These are phyloP conservation scores for Stenodera caucasica DNA, from an alignment of 2,888 invertebrate species.

Conservation along the genomic window DNA sequence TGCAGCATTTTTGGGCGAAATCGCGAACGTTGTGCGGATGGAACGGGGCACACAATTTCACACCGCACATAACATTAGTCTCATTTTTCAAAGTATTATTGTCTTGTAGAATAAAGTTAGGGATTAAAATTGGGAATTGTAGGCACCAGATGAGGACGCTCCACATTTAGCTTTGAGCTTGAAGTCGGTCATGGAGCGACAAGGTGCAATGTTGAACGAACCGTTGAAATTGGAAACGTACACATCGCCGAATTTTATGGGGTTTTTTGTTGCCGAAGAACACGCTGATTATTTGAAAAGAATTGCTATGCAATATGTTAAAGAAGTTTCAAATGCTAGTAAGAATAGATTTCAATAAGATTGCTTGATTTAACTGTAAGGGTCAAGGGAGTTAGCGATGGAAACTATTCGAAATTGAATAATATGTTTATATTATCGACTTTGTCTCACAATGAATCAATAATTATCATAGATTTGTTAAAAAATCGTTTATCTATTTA, in stretches of 20 bases:
- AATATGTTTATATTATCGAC: too few species aligned
- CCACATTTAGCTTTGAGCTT: slow-evolving; percentile 70
- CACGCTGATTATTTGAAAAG: slow-evolving; percentile 80
- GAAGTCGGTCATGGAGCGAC: slow-evolving; percentile 72
- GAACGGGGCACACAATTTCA: slow-evolving; percentile 89
- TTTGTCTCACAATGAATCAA: too few species aligned
- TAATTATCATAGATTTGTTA: too few species aligned
- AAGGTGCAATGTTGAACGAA: slow-evolving; percentile 67
- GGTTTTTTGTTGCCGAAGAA: slow-evolving; percentile 81
- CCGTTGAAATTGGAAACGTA: slow-evolving; percentile 78
- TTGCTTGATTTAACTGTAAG: slow-evolving; percentile 1
- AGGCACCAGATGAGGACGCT: slow-evolving; percentile 78
- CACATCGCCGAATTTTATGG: slow-evolving; percentile 88
- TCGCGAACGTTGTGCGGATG: slow-evolving; percentile 75
- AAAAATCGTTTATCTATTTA: not conserved
- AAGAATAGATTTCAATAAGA: slow-evolving; percentile 48
- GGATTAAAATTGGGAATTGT: slow-evolving; percentile 31
- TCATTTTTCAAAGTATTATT: slow-evolving; percentile 79
- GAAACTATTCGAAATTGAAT: too few species aligned
- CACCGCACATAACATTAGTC: slow-evolving; percentile 87
- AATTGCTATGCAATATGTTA: slow-evolving; percentile 78
- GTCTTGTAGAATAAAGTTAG: not conserved
- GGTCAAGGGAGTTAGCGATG: too few species aligned
- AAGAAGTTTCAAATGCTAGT: slow-evolving; percentile 76
- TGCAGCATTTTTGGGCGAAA: slow-evolving; percentile 77